These are phyloP conservation scores for Oncorhynchus nerka DNA, from an alignment of 2,113 vertebrate species.

Conservation along the genomic window DNA sequence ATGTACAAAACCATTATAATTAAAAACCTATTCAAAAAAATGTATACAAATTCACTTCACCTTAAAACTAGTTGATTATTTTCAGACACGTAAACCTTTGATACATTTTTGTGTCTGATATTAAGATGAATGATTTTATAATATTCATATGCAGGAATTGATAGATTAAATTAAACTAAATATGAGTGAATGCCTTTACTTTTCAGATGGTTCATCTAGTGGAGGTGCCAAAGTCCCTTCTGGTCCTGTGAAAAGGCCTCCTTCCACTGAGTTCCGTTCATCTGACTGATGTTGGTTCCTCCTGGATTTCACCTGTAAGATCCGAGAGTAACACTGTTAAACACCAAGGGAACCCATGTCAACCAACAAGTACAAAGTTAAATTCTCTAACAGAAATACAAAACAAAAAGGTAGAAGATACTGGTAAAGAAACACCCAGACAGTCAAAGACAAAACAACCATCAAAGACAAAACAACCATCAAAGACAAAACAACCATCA, in stretches of 20 bases:
- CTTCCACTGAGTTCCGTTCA: conserved; percentile 50
- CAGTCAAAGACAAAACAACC: neutral
- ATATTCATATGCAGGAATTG: too few species aligned
- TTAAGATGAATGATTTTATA: too few species aligned
- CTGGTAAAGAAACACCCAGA: neutral
- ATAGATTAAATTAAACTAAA: too few species aligned
- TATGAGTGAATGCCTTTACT: conserved; percentile 43
- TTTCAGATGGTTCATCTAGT: conserved; percentile 65
- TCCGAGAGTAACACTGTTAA: neutral
- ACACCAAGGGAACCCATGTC: too few species aligned
- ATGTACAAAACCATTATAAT: neutral
- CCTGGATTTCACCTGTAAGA: conserved; percentile 63
- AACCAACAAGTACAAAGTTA: neutral
- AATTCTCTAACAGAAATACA: neutral
- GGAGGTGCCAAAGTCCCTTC: conserved; percentile 52
- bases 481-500: neutral
- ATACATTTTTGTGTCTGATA: too few species aligned
- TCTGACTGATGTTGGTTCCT: conserved; percentile 36
- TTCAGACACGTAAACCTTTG: too few species aligned
- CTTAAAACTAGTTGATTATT: too few species aligned
- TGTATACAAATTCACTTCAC: neutral
- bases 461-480: neutral
- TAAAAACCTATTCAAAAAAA: neutral
- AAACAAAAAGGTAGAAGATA: too few species aligned
- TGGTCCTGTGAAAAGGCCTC: conserved; percentile 52